These are phyloP conservation scores for Cossypha heuglini DNA, from an alignment of 2,797 vertebrate species.

Conservation along the genomic window DNA sequence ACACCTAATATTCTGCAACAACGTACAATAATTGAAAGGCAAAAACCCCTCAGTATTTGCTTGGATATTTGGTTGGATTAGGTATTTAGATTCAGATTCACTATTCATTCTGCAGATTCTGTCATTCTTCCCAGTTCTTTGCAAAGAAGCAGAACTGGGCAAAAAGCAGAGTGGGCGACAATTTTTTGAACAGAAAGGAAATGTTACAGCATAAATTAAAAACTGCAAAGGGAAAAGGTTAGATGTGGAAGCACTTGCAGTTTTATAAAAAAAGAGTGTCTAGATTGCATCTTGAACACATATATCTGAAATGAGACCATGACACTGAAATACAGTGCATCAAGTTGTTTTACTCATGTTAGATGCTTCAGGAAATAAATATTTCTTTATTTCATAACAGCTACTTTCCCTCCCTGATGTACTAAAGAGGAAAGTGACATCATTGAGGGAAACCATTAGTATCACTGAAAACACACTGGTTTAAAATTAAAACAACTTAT, in stretches of 20 bases:
- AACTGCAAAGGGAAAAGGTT: background rate
- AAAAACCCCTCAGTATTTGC: background rate
- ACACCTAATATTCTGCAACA: background rate
- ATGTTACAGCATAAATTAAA: background rate
- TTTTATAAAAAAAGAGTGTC: background rate
- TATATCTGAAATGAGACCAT: background rate
- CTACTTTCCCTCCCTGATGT: background rate
- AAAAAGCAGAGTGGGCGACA: background rate
- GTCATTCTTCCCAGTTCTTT: background rate
- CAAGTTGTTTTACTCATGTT: background rate
- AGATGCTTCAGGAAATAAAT: background rate
- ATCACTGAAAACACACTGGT: background rate
- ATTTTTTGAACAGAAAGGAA: background rate
- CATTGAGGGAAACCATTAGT: background rate
- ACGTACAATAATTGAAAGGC: background rate
- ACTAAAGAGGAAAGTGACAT: background rate
- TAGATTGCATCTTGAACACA: background rate
- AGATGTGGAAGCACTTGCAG: background rate
- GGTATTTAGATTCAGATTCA: background rate
- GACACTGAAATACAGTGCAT: background rate
- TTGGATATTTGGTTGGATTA: background rate
- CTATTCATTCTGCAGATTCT: background rate
- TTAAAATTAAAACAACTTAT: background rate
- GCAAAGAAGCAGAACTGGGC: background rate
- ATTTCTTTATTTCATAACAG: background rate